Evolutionary conservation across 2,888 invertebrate species (phyloP), one percentile per base, ranked within the genome.

Genomic region (Eledone cirrhosa): DNA sequence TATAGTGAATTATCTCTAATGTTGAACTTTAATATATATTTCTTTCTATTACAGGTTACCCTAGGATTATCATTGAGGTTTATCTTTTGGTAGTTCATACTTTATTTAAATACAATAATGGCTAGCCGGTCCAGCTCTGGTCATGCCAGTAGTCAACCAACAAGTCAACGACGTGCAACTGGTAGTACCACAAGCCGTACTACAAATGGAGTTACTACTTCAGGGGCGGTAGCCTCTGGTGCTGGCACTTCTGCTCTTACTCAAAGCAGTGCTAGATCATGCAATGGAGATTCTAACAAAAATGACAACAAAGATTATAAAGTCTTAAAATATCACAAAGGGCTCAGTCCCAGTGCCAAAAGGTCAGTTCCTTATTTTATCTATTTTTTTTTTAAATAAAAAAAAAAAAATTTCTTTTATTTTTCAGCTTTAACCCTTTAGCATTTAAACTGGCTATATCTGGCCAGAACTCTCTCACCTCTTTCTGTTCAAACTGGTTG

Each of bases 321-420:
- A 48, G 47, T 47, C 47, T 48, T 48, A 47, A 76, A 76, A 48
- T 48, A 48, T 4, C 76, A 48, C 76, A 76, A 76, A 76, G 76
- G 76, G 24, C 76, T 76, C 27, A 76, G 76, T 29, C 76, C 76
- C 0, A 76, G 76, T 76, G 76, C 76, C 29, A 76, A 76, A 48
- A 76, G 76, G 76, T 76, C 19, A 76, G 76, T 22, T 1, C 0
- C 2, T 22, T 72, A 19, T 13, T 24, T 63, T 24, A 11, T 11
- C 27, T 63, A 0, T 63, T n/a, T 19, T 1, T 63, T 24, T 63
- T 41, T 11, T 8, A n/a, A n/a, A n/a, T n/a, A n/a, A n/a, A n/a
- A n/a, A n/a, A n/a, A n/a, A n/a, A n/a, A n/a, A n/a, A n/a, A n/a
- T n/a, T n/a, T n/a, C n/a, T n/a, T n/a, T n/a, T n/a, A n/a, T n/a